A percentile compares a stretch with the other conserved stretches of the same genome.
These are phyloP conservation scores for Sesamia inferens DNA, from an alignment of 2,888 invertebrate species.

Conservation along the genomic window DNA sequence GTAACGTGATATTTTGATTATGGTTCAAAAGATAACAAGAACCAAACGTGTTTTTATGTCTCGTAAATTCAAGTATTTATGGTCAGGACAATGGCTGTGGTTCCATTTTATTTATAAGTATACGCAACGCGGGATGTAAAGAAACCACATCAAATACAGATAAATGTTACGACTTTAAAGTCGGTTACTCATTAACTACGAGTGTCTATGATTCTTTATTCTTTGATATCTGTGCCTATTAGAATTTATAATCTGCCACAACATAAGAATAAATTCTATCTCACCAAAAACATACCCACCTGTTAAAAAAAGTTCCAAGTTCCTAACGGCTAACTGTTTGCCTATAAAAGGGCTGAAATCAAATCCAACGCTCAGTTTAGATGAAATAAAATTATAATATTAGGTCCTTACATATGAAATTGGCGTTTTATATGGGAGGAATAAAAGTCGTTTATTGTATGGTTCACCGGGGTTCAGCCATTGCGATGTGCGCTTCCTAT, in stretches of 20 bases:
- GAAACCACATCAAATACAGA: constrained; percentile 29
- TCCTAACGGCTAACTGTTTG: no score
- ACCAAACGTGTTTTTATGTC: constrained; percentile 59
- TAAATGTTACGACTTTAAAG: constrained; percentile 31
- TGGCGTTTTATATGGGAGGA: no score
- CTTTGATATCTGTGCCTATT: not conserved
- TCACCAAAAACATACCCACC: no score
- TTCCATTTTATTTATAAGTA: constrained; percentile 2
- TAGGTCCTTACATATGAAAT: no score
- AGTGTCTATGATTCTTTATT: not conserved
- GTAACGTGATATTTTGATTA: constrained; percentile 78
- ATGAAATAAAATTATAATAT: no score
- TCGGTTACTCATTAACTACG: constrained; percentile 25
- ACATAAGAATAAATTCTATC: not conserved
- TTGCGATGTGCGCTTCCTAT: no score
- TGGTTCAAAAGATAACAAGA: constrained; percentile 40
- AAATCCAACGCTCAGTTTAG: no score
- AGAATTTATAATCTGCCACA: constrained; percentile 2
- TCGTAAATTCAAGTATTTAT: constrained; percentile 57
- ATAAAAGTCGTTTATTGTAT: no score
- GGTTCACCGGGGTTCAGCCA: no score
- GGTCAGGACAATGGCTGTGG: constrained; percentile 19
- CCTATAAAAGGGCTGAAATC: no score
- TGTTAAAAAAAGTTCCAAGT: no score
- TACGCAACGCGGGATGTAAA: constrained; percentile 14